Evolutionary conservation across 2,113 vertebrate species (phyloP), one percentile per base, ranked within the genome.

Genomic region (Hymenochirus boettgeri): DNA sequence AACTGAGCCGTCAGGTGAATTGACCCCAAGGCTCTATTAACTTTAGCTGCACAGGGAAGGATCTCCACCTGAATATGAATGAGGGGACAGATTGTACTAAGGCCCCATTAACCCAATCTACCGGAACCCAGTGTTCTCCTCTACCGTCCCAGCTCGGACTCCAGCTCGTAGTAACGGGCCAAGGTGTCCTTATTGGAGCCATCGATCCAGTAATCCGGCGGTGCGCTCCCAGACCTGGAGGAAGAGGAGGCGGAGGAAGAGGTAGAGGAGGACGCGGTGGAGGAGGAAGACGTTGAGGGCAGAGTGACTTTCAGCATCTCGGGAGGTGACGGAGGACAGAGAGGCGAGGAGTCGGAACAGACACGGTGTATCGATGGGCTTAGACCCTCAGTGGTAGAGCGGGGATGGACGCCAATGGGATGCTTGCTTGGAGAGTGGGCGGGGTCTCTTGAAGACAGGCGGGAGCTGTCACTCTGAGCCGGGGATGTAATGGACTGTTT

Each of bases 131-230:
- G 3, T 42, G 39, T 42, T 12, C 12, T 42, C 5, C 39, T 17
- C 39, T 42, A 93, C 91, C 91, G 88, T 91, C 91, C 91, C 85
- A 93, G 83, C 85, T 92, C 91, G 35, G 88, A 83, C 83, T 91
- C 89, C 78, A 92, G 77, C 65, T 91, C 89, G 76, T 90, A 92
- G 80, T 89, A 91, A 71, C 89, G 83, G 69, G 79, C 82, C 76
- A 90, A 76, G 2, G 85, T 86, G 75, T 90, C 86, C 71, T 89
- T 83, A 67, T 91, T 91, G 69, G 91, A 93, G 71, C 86, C 91
- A 74, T 92, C 91, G 77, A 93, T 90, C 91, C 91, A 93, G 77
- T 91, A 91, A 50, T 91, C 90, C 13, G 89, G 79, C 5, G 70
- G 69, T 27, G 77, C 23, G 25, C 76, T 74, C 12, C 17, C 70